These are phyloP conservation scores for Spatulosminthurus flaviceps DNA, from an alignment of 2,888 invertebrate genomes.

Conservation along the genomic window DNA sequence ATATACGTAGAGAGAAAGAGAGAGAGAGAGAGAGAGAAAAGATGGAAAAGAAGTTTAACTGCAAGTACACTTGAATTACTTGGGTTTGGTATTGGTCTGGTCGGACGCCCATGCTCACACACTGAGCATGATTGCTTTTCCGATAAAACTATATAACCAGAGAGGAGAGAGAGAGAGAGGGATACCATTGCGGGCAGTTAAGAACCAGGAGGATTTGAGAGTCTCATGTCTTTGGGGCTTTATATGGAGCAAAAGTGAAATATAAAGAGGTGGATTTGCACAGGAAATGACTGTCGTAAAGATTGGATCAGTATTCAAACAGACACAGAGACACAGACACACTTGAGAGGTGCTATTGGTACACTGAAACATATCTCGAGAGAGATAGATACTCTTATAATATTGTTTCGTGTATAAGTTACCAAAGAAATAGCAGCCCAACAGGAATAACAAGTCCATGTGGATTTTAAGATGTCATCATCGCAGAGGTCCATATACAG, in stretches of 20 bases:
- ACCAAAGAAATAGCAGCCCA: background rate
- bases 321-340: no score
- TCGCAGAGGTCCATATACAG: slow-evolving; percentile 13
- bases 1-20: background rate
- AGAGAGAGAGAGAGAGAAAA: background rate
- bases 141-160: background rate
- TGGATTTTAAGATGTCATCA: slow-evolving; percentile 8
- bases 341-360: no score
- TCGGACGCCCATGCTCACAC: background rate
- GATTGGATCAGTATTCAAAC: no score
- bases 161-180: no score
- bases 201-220: no score
- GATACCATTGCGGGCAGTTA: background rate
- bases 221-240: no score
- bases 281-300: no score
- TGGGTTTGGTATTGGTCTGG: background rate
- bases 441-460: background rate
- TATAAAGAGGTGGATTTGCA: no score
- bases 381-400: no score
- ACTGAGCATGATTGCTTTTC: background rate
- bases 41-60: background rate
- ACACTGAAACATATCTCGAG: no score
- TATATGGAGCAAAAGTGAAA: no score
- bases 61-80: background rate
- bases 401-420: no score